These are phyloP conservation scores for Trachemys scripta DNA, from an alignment of 2,113 vertebrate species.

Conservation along the genomic window DNA sequence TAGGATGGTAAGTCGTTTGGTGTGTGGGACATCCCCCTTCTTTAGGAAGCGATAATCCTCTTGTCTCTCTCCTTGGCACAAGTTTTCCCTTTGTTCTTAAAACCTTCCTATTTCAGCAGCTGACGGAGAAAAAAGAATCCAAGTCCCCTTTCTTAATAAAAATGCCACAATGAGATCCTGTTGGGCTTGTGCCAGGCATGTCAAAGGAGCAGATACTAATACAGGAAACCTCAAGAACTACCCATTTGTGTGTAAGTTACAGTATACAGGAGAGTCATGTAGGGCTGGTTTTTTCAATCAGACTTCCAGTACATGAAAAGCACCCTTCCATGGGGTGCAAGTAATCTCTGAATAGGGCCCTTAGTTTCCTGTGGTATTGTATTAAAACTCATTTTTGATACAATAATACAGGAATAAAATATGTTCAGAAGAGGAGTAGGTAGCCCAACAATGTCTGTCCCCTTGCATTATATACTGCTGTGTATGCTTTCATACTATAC, in stretches of 20 bases:
- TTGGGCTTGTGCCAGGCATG: constrained; percentile 52
- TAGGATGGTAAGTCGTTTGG: constrained; percentile 36
- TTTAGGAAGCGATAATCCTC: constrained; percentile 57
- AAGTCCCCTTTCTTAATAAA: constrained; percentile 59
- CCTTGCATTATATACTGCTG: background rate
- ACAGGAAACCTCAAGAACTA: constrained; percentile 56
- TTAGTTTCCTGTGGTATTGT: constrained; percentile 51
- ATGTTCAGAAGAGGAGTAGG: constrained; percentile 52
- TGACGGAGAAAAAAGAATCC: constrained; percentile 69
- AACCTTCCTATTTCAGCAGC: constrained; percentile 70
- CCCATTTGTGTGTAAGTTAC: constrained; percentile 51
- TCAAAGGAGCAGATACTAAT: constrained; percentile 67
- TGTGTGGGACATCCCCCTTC: constrained; percentile 16
- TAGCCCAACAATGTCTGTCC: background rate
- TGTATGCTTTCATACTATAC: background rate
- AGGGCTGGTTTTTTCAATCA: constrained; percentile 38
- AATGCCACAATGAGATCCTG: constrained; percentile 58
- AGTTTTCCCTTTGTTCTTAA: constrained; percentile 72
- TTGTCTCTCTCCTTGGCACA: constrained; percentile 55
- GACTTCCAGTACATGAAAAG: constrained; percentile 59
- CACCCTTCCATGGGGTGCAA: constrained; percentile 55
- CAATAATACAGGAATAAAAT: constrained; percentile 40
- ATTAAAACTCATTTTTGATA: constrained; percentile 35
- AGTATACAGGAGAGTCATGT: constrained; percentile 52
- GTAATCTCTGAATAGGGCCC: constrained; percentile 64